These are phyloP conservation scores for Sesia apiformis DNA, from an alignment of 2,888 invertebrate species.

Conservation along the genomic window DNA sequence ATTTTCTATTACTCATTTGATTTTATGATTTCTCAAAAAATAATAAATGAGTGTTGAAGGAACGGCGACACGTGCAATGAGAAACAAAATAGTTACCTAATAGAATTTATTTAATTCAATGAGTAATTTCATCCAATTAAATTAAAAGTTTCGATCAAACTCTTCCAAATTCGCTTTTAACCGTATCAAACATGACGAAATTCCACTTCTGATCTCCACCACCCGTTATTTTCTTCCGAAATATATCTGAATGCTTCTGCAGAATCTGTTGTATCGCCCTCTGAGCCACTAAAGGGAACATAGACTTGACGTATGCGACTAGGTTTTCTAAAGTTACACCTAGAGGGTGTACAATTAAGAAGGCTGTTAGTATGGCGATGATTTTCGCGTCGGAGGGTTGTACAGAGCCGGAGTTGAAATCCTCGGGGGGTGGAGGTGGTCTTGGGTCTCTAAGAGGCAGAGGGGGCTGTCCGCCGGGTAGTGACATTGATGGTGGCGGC, in stretches of 20 bases:
- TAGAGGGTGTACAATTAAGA: conserved; percentile 51
- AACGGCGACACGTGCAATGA: too few relatives aligned
- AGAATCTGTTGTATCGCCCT: conserved; percentile 29
- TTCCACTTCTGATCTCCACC: conserved; percentile 35
- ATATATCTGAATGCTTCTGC: conserved; percentile 40
- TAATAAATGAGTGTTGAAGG: too few relatives aligned
- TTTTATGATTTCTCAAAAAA: too few relatives aligned
- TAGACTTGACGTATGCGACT: conserved; percentile 42
- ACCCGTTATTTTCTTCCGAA: conserved; percentile 5
- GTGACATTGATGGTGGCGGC: conserved; percentile 22
- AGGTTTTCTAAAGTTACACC: conserved; percentile 49
- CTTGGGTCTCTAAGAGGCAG: conserved; percentile 10
- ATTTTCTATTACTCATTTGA: too few relatives aligned
- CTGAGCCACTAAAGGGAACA: conserved; percentile 34
- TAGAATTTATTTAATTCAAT: too few relatives aligned
- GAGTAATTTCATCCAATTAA: too few relatives aligned
- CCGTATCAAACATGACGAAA: conserved; percentile 36
- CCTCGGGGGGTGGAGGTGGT: conserved; percentile 24
- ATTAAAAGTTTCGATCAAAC: too few relatives aligned
- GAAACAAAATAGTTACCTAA: too few relatives aligned
- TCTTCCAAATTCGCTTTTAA: conserved; percentile 14
- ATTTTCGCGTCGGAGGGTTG: conserved; percentile 45
- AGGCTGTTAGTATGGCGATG: conserved; percentile 51
- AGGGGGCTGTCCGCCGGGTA: conserved; percentile 1
- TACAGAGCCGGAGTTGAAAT: conserved; percentile 13